Evolutionary conservation across 1,140 invertebrate species (phyloP).

Genomic region (Elymnias hypermnestra): DNA sequence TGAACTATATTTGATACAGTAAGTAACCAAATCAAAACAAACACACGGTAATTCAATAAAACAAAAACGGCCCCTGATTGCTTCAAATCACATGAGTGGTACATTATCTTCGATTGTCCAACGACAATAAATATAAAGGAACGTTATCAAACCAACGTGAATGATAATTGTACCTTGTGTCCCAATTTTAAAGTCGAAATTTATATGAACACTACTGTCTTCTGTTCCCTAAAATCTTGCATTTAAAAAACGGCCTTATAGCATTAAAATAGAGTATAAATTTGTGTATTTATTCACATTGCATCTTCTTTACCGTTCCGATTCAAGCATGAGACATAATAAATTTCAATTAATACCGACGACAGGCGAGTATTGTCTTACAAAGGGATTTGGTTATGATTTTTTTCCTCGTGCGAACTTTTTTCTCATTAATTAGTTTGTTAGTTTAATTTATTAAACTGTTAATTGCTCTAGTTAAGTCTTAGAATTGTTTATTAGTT

Average conservation of each 20-base stretch:
- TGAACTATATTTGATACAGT: not conserved
- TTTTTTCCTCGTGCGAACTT: slow-evolving; percentile 33
- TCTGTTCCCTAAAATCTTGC: not conserved
- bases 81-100: slow-evolving; percentile 66
- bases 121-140: slow-evolving; percentile 51
- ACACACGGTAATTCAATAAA: slow-evolving; percentile 60
- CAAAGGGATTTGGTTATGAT: slow-evolving; percentile 54
- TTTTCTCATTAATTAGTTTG: slow-evolving; percentile 5
- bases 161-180: slow-evolving; percentile 24
- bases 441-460: slow-evolving; percentile 6
- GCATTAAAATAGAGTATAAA: not conserved
- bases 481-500: too few species aligned
- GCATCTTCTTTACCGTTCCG: slow-evolving; percentile 24
- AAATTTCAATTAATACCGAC: slow-evolving; percentile 70
- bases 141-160: slow-evolving; percentile 18
- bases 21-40: slow-evolving; percentile 22
- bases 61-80: slow-evolving; percentile 58
- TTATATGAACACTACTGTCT: slow-evolving; percentile 7
- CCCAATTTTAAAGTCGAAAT: slow-evolving; percentile 29
- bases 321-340: slow-evolving; percentile 52
- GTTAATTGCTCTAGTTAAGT: slow-evolving; percentile 1
- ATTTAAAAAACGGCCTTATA: slow-evolving; percentile 4
- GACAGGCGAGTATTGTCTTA: slow-evolving; percentile 60
- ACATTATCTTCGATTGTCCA: slow-evolving; percentile 70
- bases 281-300: not conserved